These are phyloP conservation scores for Pteropus alecto DNA, from an alignment of 2,113 vertebrate genomes.

Conservation along the genomic window DNA sequence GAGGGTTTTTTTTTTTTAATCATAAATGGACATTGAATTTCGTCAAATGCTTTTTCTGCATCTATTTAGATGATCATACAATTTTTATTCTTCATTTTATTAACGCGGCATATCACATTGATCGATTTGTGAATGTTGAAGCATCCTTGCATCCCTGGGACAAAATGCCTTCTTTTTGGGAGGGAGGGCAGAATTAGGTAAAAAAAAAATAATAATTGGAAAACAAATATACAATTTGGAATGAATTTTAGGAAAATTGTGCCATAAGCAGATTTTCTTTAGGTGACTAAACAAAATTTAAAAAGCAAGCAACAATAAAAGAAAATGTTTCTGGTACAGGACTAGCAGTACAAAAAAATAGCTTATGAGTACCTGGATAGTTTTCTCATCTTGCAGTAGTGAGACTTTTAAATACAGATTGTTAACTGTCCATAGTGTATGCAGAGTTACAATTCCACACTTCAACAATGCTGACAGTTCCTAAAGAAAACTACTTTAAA, in stretches of 20 bases:
- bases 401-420: slow-evolving; percentile 95
- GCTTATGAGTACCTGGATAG: slow-evolving; percentile 99
- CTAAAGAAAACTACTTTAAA: slow-evolving; percentile 91
- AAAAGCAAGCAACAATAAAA: slow-evolving; percentile 98
- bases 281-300: slow-evolving; percentile 90
- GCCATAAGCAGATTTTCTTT: slow-evolving; percentile 91
- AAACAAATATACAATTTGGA: slow-evolving; percentile 99
- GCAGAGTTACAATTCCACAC: slow-evolving; percentile 96
- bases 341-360: slow-evolving; percentile 96
- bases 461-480: slow-evolving; percentile 91
- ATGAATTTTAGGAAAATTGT: slow-evolving; percentile 99
- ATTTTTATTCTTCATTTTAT: not conserved
- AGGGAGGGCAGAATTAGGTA: slow-evolving; percentile 90
- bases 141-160: not conserved
- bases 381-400: slow-evolving; percentile 99
- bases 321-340: slow-evolving; percentile 85
- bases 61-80: not conserved
- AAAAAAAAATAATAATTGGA: slow-evolving; percentile 87
- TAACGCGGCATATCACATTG: not conserved
- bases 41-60: not conserved
- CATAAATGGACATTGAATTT: not conserved
- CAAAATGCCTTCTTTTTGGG: slow-evolving; percentile 7
- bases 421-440: slow-evolving; percentile 95
- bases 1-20: not conserved
- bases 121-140: not conserved